phyloP scores from a whole-genome alignment of 2,797 vertebrate genomes.

The Manis crassicaudata region DNA sequence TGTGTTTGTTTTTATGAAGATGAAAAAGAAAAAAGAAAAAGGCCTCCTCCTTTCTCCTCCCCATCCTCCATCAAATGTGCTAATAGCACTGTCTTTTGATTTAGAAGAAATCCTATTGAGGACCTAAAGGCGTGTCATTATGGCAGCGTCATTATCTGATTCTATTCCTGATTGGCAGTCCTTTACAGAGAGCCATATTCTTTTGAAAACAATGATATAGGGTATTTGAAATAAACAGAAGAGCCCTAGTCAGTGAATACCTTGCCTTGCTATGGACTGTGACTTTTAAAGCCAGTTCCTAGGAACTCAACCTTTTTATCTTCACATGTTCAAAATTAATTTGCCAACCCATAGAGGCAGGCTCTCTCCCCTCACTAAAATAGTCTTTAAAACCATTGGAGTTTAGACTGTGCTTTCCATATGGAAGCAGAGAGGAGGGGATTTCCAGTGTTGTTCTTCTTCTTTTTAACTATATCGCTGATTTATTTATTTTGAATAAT shows the following conservation, averaged over 20 bases:
- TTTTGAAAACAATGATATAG: slow-evolving; percentile 84
- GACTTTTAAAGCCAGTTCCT: slow-evolving; percentile 84
- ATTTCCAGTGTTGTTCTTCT: slow-evolving; percentile 11
- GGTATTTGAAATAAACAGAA: slow-evolving; percentile 84
- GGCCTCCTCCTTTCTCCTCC: not conserved
- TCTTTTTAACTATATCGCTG: slow-evolving; percentile 37
- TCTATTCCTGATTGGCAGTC: slow-evolving; percentile 80
- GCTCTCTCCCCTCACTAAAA: slow-evolving; percentile 73
- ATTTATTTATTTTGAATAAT: slow-evolving; percentile 72
- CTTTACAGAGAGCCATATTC: slow-evolving; percentile 82
- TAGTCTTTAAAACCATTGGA: slow-evolving; percentile 71
- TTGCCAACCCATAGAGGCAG: slow-evolving; percentile 77
- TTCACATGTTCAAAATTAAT: slow-evolving; percentile 84
- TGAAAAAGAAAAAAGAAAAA: slow-evolving; percentile 64
- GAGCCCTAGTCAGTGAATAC: slow-evolving; percentile 80
- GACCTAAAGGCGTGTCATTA: slow-evolving; percentile 81
- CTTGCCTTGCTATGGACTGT: slow-evolving; percentile 77
- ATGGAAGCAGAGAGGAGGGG: slow-evolving; percentile 46
- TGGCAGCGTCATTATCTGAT: slow-evolving; percentile 82
- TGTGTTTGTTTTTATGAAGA: slow-evolving; percentile 72
- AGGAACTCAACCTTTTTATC: slow-evolving; percentile 84
- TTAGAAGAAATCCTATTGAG: slow-evolving; percentile 81
- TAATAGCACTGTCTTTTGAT: slow-evolving; percentile 85
- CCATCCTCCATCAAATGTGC: slow-evolving; percentile 55
- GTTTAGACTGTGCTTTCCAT: slow-evolving; percentile 60